Percentiles rank a stretch among this genome's conserved stretches.
Evolutionary conservation across 2,113 vertebrate species (phyloP).

Genomic region (Pogonocichla stellata): DNA sequence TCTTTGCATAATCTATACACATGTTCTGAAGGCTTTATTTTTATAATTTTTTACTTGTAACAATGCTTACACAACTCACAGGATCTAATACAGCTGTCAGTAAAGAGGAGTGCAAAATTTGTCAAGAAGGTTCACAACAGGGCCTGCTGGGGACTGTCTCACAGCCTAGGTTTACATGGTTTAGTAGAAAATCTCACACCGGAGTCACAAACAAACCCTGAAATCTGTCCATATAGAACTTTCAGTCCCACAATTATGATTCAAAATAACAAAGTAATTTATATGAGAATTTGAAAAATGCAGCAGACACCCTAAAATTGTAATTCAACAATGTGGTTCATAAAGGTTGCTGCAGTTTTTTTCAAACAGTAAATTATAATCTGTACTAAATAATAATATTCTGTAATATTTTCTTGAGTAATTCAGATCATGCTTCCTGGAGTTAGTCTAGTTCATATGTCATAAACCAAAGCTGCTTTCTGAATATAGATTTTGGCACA

Average conservation of each 20-base stretch:
- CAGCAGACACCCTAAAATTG: not conserved
- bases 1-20: not conserved
- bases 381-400: not conserved
- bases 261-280: not conserved
- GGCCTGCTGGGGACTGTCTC: not conserved
- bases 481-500: not conserved
- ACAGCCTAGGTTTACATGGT: not conserved
- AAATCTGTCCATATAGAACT: not conserved
- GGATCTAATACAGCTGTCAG: not conserved
- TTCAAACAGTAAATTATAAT: not conserved
- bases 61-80: not conserved
- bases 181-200: not conserved
- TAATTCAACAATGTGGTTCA: not conserved
- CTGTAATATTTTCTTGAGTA: not conserved
- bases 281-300: not conserved
- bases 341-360: not conserved
- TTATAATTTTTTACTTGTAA: not conserved
- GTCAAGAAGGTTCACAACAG: not conserved
- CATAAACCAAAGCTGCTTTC: not conserved
- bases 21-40: not conserved
- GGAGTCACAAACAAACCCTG: not conserved
- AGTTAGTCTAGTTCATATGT: not conserved
- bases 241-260: not conserved
- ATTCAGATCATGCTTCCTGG: not conserved
- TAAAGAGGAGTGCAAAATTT: not conserved